phyloP scores from a whole-genome alignment of 2,113 vertebrate species.

The Nipponia nippon region DNA sequence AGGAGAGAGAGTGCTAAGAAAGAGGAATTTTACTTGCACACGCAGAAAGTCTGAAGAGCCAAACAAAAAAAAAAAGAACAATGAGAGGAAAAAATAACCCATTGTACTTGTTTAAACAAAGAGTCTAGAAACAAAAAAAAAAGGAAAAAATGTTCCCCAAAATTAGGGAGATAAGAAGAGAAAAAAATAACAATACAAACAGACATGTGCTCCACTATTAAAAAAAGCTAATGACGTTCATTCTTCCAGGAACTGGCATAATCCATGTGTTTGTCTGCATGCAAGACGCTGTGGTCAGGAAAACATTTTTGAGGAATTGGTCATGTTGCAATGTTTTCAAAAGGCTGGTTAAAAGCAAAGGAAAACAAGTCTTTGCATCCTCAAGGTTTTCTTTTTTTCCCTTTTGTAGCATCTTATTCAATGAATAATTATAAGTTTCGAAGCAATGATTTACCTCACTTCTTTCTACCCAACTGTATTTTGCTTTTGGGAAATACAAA shows the following conservation, averaged over 20 bases:
- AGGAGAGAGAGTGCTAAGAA: neutral
- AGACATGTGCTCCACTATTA: neutral
- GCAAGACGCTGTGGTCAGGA: conserved; percentile 65
- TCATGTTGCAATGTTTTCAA: conserved; percentile 63
- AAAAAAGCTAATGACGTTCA: neutral
- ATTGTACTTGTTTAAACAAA: neutral
- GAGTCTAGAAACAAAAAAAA: neutral
- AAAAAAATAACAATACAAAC: neutral
- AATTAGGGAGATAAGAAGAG: neutral
- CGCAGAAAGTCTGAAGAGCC: neutral
- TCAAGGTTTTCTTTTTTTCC: neutral
- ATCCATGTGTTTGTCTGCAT: conserved; percentile 62
- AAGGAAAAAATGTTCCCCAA: neutral
- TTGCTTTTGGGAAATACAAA: neutral
- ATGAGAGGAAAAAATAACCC: neutral
- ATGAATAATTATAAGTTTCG: neutral
- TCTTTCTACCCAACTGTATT: neutral
- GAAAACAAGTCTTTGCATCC: conserved; percentile 21
- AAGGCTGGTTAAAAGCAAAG: conserved; percentile 52
- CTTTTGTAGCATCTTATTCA: neutral
- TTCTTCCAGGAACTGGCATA: conserved; percentile 70
- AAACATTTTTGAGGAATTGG: conserved; percentile 66
- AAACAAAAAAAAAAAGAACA: neutral
- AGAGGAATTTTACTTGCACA: neutral
- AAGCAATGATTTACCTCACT: neutral